phyloP scores from a whole-genome alignment of 2,113 vertebrate species.

The Bothrops jararaca region DNA sequence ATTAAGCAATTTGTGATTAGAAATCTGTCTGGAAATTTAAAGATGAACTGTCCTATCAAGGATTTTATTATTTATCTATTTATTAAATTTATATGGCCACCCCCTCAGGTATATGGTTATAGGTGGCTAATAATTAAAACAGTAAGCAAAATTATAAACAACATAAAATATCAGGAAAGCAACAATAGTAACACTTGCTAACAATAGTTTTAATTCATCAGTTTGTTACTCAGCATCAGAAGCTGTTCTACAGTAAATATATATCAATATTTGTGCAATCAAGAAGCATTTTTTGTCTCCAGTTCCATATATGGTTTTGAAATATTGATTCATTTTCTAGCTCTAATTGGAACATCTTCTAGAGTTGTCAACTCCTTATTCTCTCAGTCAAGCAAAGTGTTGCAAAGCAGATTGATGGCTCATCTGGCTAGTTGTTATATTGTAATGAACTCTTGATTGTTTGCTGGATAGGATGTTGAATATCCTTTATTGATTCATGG shows the following conservation, averaged over 20 bases:
- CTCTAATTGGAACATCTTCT: not conserved
- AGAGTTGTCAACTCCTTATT: not conserved
- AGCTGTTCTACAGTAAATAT: not conserved
- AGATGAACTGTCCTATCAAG: not conserved
- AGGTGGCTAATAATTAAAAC: not conserved
- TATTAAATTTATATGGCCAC: not conserved
- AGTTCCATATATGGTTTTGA: not conserved
- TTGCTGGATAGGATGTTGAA: not conserved
- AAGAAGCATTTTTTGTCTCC: not conserved
- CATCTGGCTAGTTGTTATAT: not conserved
- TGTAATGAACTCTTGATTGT: not conserved
- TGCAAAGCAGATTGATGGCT: not conserved
- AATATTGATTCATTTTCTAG: not conserved
- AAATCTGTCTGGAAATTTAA: not conserved
- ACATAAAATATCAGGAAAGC: not conserved
- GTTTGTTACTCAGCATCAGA: not conserved
- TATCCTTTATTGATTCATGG: not conserved
- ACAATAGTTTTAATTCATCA: not conserved
- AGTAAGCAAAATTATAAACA: not conserved
- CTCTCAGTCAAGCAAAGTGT: not conserved
- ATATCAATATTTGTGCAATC: not conserved
- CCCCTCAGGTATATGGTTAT: not conserved
- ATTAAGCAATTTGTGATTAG: not conserved
- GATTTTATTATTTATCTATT: not conserved
- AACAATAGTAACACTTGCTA: not conserved